Percentiles rank a stretch among this genome's conserved stretches.
These are phyloP conservation scores for Myoxocephalus aenaeus DNA, from an alignment of 2,797 vertebrate genomes.

Conservation along the genomic window DNA sequence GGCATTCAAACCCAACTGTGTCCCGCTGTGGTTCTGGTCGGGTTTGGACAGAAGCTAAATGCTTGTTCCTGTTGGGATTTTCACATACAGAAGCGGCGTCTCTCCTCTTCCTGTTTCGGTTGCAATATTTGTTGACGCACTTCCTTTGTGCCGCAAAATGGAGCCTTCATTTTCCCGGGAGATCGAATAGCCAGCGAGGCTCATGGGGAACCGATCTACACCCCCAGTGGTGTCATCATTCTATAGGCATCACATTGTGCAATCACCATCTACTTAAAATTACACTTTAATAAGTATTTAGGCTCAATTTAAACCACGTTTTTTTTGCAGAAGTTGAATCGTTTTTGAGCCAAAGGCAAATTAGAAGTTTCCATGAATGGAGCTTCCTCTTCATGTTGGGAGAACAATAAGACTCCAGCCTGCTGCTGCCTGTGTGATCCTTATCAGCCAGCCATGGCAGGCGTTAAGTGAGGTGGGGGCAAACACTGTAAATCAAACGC, in stretches of 20 bases:
- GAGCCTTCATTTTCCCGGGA: not conserved
- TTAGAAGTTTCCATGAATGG: not conserved
- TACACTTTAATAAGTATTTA: no score
- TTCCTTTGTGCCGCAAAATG: not conserved
- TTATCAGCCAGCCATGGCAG: slow-evolving; percentile 47
- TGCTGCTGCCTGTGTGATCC: slow-evolving; percentile 50
- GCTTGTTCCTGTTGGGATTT: not conserved
- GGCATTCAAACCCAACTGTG: no score
- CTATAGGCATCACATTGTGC: not conserved
- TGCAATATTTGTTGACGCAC: not conserved
- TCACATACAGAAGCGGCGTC: not conserved
- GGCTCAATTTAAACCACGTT: not conserved
- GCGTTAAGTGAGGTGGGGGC: slow-evolving; percentile 21
- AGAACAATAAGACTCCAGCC: slow-evolving; percentile 3
- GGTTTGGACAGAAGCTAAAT: no score
- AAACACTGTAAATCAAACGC: slow-evolving; percentile 50
- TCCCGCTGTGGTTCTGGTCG: no score
- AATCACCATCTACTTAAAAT: not conserved
- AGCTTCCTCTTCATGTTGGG: slow-evolving; percentile 5
- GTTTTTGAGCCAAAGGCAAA: not conserved
- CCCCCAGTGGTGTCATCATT: not conserved
- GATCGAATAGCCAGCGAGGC: not conserved
- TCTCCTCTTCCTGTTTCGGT: not conserved
- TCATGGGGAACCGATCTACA: not conserved
- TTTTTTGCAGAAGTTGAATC: not conserved